Evolutionary conservation across 2,888 invertebrate genomes (phyloP), one percentile per base, ranked within the genome.

Genomic region (Macrosiphum euphorbiae): DNA sequence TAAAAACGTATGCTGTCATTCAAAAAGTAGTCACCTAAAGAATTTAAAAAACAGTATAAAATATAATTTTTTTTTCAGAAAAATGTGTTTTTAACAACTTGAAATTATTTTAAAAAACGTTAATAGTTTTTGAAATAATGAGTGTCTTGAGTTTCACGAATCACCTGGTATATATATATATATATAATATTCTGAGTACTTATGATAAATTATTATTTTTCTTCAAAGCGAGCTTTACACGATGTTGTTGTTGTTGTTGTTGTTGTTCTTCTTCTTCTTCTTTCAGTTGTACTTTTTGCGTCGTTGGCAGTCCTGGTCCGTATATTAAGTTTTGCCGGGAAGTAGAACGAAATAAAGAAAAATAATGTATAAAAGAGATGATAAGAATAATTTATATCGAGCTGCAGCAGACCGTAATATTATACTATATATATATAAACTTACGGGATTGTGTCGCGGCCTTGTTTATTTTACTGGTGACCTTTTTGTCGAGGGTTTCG

Each of bases 401-500:
- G 26, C 44, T 86, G 44, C 86, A 86, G 86, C 86, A 47, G 86
- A 78, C 67, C 78, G 78, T 78, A 78, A 78, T 78, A 78, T 35
- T 78, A 78, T 20, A 78, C 35, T 78, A 78, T 78, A 35, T 61
- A 61, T n/a, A 61, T n/a, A 67, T 67, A 67, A n/a, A n/a, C 78
- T 20, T 20, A 35, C 84, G 13, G 47, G 85, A 93, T 61, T 90
- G 87, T 50, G 87, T 85, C 55, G 44, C 84, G 28, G 78, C 58
- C 58, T 84, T 93, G 93, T 93, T 93, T 93, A 93, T 94, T 86
- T 94, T 94, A 67, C 50, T 67, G 86, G 94, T 67, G 90, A 94
- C 94, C 90, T 87, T 90, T 94, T 88, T 92, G 88, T n/a, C n/a
- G 11, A 92, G 50, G 87, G 87, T 35, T 91, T 85, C 47, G 28